Evolutionary conservation across 2,888 invertebrate genomes (phyloP), one percentile per base, ranked within the genome.

Genomic region (Idaea straminata): DNA sequence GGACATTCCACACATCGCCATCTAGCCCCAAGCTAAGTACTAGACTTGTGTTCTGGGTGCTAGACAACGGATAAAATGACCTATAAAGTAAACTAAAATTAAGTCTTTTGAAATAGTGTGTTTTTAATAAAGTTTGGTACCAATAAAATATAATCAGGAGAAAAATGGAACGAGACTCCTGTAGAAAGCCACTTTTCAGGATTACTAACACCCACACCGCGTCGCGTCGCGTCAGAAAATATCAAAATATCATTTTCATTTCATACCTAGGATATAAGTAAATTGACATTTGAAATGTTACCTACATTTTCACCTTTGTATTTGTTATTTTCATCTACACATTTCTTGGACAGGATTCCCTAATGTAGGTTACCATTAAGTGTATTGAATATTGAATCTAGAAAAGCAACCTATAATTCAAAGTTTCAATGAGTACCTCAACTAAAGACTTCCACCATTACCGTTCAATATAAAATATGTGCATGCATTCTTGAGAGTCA

Each of bases 381-480:
- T 68, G 61, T 65, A 66, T 66, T 66, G 59, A 61, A 47, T 35
- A 63, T 67, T 63, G 62, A 64, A 64, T 65, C 57, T 74, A 73
- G 68, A 74, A 66, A 72, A 64, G 71, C 64, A 64, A 70, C 70
- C 4, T 73, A 75, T 82, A 81, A 77, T 81, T 83, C 78, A 79
- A 74, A 69, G 72, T 70, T 75, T 72, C 73, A 72, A 66, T 71
- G 67, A 69, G 70, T 72, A 69, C 66, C 47, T 67, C 66, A 71
- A 79, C 78, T 74, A 80, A 69, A 71, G 70, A 63, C 62, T 62
- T n/a, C n/a, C n/a, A 65, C 68, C 60, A 66, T 69, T 69, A 71
- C 71, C 72, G 65, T 66, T 69, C 59, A 25, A 15, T 47, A 58
- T 63, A 62, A 65, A 65, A 62, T 67, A 67, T 64, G 47, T 47